Evolutionary conservation across 2,113 vertebrate species (phyloP).

Genomic region (Lynx canadensis): DNA sequence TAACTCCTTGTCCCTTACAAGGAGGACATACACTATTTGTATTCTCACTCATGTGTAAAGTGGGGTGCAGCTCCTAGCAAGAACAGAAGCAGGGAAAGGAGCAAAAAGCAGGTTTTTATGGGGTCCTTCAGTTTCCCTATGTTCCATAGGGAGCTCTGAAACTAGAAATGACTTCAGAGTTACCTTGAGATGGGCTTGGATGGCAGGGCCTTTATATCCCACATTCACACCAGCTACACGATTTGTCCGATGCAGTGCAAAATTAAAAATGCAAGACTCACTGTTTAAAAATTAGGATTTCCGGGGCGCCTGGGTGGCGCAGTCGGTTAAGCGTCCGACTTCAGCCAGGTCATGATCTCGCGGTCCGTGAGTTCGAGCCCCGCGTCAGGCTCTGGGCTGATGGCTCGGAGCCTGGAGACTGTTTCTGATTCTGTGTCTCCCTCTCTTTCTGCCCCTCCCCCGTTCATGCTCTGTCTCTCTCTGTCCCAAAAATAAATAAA

Average conservation of each 20-base stretch:
- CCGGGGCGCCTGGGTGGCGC: neutral
- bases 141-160: neutral
- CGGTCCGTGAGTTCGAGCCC: no score
- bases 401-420: no score
- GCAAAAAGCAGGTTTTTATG: neutral
- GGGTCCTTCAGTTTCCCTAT: neutral
- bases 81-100: neutral
- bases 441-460: no score
- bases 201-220: neutral
- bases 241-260: neutral
- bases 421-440: no score
- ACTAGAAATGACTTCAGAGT: neutral
- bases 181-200: neutral
- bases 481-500: no score
- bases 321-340: no score
- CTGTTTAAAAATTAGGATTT: neutral
- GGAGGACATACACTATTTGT: neutral
- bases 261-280: neutral
- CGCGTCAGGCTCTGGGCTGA: no score
- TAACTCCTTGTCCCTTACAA: neutral
- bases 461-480: no score
- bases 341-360: no score
- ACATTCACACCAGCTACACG: neutral
- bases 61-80: neutral
- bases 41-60: neutral